Conservation (phyloP, 1,140 invertebrate genomes). For the Brachionus asplanchnoidis region DNA sequence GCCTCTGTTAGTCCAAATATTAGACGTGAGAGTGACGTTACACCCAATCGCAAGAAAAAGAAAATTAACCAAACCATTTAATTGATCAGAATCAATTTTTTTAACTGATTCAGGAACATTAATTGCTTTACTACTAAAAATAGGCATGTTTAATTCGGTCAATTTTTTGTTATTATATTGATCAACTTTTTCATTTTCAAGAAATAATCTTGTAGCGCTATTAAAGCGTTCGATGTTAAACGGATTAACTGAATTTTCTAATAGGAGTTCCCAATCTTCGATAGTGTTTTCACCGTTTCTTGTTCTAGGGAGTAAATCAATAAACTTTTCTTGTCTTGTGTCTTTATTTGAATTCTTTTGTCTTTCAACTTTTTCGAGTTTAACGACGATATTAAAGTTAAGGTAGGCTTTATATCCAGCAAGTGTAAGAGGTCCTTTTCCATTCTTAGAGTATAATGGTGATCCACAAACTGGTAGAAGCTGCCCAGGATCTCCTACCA, state of each 20-base stretch:
- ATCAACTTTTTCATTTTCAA: neutral
- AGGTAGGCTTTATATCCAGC: neutral
- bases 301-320: neutral
- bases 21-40: neutral
- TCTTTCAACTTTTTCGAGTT: neutral
- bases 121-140: neutral
- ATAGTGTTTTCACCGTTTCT: neutral
- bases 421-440: neutral
- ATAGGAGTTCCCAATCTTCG: neutral
- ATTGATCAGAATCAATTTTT: neutral
- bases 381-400: neutral
- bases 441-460: neutral
- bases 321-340: neutral
- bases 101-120: neutral
- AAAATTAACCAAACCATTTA: neutral
- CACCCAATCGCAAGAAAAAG: neutral
- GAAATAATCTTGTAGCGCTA: neutral
- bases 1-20: neutral
- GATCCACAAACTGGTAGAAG: neutral
- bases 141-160: neutral
- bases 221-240: neutral
- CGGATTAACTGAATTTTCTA: neutral
- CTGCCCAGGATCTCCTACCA: neutral
- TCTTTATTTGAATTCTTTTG: neutral
- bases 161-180: neutral